Evolutionary conservation across 2,888 invertebrate species (phyloP).

Genomic region (Mantis religiosa): DNA sequence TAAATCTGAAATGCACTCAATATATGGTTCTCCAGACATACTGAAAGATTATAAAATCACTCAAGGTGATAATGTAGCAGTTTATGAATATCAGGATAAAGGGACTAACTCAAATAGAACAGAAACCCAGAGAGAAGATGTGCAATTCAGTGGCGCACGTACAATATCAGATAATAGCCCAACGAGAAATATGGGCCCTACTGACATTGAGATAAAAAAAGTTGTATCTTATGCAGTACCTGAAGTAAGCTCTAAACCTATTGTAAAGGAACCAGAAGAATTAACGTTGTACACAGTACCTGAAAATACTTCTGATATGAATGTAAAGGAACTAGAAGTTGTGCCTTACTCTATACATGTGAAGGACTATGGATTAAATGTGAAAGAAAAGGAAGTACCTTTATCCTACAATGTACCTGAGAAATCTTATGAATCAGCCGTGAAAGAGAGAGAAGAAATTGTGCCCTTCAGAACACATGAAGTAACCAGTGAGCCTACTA

Average conservation of each 20-base stretch:
- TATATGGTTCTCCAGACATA: background rate
- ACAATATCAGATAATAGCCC: background rate
- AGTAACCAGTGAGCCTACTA: background rate
- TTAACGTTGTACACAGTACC: background rate
- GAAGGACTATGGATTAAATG: background rate
- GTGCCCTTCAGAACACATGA: background rate
- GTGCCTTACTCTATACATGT: background rate
- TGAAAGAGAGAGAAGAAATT: background rate
- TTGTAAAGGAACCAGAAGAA: background rate
- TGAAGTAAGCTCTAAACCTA: background rate
- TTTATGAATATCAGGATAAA: background rate
- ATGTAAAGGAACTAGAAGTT: background rate
- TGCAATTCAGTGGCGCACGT: background rate
- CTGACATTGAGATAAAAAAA: background rate
- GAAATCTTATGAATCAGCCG: background rate
- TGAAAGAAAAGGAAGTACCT: background rate
- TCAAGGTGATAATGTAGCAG: background rate
- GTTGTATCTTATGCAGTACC: background rate
- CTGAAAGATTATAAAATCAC: background rate
- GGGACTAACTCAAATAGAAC: background rate
- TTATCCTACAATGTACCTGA: background rate
- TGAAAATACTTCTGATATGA: background rate
- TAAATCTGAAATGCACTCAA: background rate
- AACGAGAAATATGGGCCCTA: background rate
- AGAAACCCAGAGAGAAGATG: background rate